Conservation (phyloP, 2,888 invertebrate species). For the Minunthozetes semirufus region DNA sequence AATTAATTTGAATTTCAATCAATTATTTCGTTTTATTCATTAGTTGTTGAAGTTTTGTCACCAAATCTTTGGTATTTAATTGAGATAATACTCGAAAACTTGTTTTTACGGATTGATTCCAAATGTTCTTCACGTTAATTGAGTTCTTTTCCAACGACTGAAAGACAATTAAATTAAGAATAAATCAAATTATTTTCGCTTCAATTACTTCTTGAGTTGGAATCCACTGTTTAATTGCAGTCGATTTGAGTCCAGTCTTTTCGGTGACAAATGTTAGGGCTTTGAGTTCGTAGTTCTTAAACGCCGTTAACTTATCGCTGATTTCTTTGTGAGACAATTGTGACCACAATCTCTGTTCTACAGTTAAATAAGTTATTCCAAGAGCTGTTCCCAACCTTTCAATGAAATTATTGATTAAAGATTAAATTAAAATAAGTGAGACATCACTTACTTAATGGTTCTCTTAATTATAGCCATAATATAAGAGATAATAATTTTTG, state of each 20-base stretch:
- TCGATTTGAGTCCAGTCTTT: background rate
- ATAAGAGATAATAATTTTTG: background rate
- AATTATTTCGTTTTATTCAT: background rate
- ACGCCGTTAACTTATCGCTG: background rate
- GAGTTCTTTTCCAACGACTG: background rate
- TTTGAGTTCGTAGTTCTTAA: background rate
- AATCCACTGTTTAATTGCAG: background rate
- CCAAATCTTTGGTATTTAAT: background rate
- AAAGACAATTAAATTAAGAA: background rate
- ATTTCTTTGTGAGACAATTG: background rate
- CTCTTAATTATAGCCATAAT: slow-evolving; percentile 11
- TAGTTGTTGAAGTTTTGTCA: background rate
- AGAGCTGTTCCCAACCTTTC: slow-evolving; percentile 1
- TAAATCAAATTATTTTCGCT: background rate
- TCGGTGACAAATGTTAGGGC: background rate
- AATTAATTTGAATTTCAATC: background rate
- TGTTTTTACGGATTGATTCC: slow-evolving; percentile 1
- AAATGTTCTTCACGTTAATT: background rate
- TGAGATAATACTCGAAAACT: background rate
- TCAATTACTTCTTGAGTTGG: background rate
- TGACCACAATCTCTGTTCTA: slow-evolving; percentile 15
- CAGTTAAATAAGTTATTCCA: slow-evolving; percentile 12
- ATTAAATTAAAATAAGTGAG: background rate
- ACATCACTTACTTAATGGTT: background rate
- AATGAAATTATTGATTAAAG: background rate